A percentile compares a stretch with the other conserved stretches of the same genome.
Conservation (phyloP, 2,888 invertebrate genomes). For the Andrena flavipes region DNA sequence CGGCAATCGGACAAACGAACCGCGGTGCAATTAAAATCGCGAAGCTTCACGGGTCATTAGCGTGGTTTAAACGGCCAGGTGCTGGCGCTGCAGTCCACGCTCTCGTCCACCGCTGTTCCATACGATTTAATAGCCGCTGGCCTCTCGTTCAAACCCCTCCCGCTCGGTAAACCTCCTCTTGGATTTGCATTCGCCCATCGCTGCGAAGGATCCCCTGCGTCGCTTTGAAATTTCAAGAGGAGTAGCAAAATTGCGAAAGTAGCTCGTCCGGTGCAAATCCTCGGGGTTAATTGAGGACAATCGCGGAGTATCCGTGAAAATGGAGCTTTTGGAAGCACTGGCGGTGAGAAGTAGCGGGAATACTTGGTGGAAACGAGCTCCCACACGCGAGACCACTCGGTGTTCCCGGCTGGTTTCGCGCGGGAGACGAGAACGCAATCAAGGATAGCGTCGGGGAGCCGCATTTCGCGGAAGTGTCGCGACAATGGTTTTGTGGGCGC, state of each 20-base stretch:
- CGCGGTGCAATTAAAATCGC: slow-evolving; percentile 60
- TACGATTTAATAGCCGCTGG: not conserved
- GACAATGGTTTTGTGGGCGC: slow-evolving; percentile 21
- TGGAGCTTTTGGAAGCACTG: slow-evolving; percentile 4
- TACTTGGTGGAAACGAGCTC: slow-evolving; percentile 22
- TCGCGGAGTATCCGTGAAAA: not conserved
- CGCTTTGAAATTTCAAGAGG: too few species aligned
- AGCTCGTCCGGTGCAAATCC: too few species aligned
- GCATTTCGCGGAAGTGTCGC: not conserved
- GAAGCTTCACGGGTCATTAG: slow-evolving; percentile 38
- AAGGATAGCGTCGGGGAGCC: not conserved
- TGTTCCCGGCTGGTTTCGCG: slow-evolving; percentile 12
- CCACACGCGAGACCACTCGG: not conserved
- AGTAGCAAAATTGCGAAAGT: too few species aligned
- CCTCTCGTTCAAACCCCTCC: not conserved
- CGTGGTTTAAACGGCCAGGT: slow-evolving; percentile 55
- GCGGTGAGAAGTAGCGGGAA: not conserved
- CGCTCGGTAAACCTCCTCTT: not conserved
- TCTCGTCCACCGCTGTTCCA: not conserved
- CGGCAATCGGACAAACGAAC: slow-evolving; percentile 39
- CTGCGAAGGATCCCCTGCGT: not conserved
- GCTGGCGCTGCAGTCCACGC: slow-evolving; percentile 4
- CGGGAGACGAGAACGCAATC: slow-evolving; percentile 9
- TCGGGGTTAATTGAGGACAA: not conserved
- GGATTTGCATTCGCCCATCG: not conserved